phyloP scores from a whole-genome alignment of 1,140 invertebrate species.

The Meloidogyne floridensis region DNA sequence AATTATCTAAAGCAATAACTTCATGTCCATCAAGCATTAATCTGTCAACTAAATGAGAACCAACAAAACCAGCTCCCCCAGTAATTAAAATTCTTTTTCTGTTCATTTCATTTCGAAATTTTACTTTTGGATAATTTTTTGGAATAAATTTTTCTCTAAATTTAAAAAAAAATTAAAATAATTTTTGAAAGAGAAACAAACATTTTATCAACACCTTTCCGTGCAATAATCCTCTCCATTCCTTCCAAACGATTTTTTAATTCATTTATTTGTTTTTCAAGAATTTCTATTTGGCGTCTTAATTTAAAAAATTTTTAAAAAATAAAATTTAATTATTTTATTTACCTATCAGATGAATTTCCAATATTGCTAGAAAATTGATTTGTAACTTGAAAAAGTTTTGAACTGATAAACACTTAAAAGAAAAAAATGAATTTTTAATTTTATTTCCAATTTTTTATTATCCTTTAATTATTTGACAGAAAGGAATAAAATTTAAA shows the following conservation, averaged over 20 bases:
- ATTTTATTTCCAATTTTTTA: not conserved
- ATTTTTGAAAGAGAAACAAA: not conserved
- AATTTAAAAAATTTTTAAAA: not conserved
- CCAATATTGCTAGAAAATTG: not conserved
- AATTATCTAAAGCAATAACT: conserved; percentile 96
- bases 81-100: conserved; percentile 74
- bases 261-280: not conserved
- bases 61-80: conserved; percentile 97
- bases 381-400: not conserved
- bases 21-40: conserved; percentile 95
- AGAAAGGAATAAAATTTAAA: too few relatives aligned
- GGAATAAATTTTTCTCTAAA: not conserved
- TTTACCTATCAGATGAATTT: not conserved
- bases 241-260: conserved; percentile 3
- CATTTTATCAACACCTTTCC: not conserved
- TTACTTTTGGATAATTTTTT: conserved; percentile 46
- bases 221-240: not conserved
- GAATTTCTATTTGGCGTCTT: not conserved
- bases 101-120: conserved; percentile 55
- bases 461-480: too few relatives aligned
- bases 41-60: conserved; percentile 91
- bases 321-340: not conserved
- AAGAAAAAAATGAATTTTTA: not conserved
- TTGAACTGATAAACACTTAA: conserved; percentile 1
- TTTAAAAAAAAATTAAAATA: not conserved